phyloP scores from a whole-genome alignment of 1,140 invertebrate species.

The Dinothrombium tinctorium region DNA sequence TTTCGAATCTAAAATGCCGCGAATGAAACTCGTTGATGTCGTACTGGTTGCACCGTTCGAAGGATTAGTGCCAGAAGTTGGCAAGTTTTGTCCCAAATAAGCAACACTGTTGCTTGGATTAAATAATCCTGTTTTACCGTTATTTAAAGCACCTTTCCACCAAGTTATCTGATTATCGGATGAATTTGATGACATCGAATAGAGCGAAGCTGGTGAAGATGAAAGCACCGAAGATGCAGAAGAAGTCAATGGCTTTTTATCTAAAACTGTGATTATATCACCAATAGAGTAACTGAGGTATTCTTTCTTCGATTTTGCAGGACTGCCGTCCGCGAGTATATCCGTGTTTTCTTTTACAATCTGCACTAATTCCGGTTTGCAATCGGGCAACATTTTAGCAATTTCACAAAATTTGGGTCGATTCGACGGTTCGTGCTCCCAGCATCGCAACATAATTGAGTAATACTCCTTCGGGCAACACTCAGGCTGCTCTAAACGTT shows the following conservation, averaged over 20 bases:
- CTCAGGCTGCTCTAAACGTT: conserved; percentile 72
- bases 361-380: conserved; percentile 71
- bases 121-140: conserved; percentile 65
- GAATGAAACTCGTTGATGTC: conserved; percentile 1
- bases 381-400: conserved; percentile 29
- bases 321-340: not conserved
- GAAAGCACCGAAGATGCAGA: no score
- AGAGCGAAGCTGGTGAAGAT: no score
- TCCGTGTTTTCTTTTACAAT: conserved; percentile 30
- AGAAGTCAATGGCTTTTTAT: conserved; percentile 40
- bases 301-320: conserved; percentile 25
- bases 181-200: conserved; percentile 9
- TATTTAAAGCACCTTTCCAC: conserved; percentile 63
- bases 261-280: conserved; percentile 76
- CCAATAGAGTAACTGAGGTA: conserved; percentile 58
- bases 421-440: conserved; percentile 41
- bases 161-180: conserved; percentile 16
- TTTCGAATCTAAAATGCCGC: conserved; percentile 17
- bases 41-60: not conserved
- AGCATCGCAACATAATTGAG: conserved; percentile 57
- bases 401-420: conserved; percentile 76
- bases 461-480: conserved; percentile 87
- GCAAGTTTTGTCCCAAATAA: conserved; percentile 54
- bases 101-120: conserved; percentile 69
- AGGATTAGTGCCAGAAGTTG: conserved; percentile 28